Conservation (phyloP, 2,888 invertebrate species). For the Meiosimyza decipiens region DNA sequence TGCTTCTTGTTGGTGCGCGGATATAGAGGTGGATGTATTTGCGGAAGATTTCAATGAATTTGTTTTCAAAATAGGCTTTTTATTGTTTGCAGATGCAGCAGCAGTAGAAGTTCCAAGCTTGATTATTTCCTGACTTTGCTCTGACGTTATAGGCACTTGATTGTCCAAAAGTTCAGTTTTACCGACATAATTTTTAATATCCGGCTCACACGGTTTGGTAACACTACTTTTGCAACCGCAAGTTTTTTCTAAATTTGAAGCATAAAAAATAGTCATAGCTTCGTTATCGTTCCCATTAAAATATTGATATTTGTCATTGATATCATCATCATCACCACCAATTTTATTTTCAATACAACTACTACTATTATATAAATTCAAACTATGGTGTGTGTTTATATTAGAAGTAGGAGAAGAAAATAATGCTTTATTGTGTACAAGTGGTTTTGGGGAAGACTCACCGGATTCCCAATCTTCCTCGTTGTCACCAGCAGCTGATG, state of each 20-base stretch:
- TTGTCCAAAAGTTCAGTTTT: neutral
- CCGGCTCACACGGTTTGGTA: too few relatives aligned
- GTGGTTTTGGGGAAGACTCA: slow-evolving; percentile 60
- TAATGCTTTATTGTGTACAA: slow-evolving; percentile 46
- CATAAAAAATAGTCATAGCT: neutral
- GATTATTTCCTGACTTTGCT: neutral
- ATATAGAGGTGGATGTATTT: too few relatives aligned
- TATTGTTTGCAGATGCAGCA: too few relatives aligned
- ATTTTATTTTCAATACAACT: slow-evolving; percentile 48
- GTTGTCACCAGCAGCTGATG: slow-evolving; percentile 54
- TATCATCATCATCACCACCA: slow-evolving; percentile 44
- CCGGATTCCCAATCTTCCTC: slow-evolving; percentile 68
- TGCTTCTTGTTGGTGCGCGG: too few relatives aligned
- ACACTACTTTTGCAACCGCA: neutral
- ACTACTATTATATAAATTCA: slow-evolving; percentile 45
- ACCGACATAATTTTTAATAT: too few relatives aligned
- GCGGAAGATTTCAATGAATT: too few relatives aligned
- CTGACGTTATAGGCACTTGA: neutral
- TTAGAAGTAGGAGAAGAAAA: slow-evolving; percentile 40
- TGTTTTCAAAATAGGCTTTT: too few relatives aligned
- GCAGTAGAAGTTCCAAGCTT: neutral
- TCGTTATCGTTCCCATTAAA: neutral
- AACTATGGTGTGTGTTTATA: slow-evolving; percentile 30
- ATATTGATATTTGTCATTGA: slow-evolving; percentile 36
- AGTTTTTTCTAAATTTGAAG: slow-evolving; percentile 5